Evolutionary conservation across 2,888 invertebrate genomes (phyloP).

Genomic region (Drosophila merina): DNA sequence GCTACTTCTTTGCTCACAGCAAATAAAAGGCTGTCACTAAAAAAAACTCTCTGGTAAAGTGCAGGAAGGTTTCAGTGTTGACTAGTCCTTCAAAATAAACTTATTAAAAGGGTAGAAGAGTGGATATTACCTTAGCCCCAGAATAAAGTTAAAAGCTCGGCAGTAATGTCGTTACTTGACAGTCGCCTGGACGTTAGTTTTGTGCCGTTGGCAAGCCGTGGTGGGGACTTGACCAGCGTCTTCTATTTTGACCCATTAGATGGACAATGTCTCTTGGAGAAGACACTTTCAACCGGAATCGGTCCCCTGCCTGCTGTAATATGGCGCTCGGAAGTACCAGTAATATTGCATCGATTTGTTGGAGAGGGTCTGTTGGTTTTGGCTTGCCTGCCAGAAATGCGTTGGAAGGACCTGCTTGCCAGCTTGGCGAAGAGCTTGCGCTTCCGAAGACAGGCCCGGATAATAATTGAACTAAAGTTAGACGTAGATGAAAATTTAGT

Average conservation of each 20-base stretch:
- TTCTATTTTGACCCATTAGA: constrained; percentile 54
- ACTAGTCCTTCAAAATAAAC: neutral
- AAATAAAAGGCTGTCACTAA: constrained; percentile 1
- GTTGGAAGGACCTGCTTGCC: constrained; percentile 37
- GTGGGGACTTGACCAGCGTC: constrained; percentile 34
- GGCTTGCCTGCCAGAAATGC: constrained; percentile 50
- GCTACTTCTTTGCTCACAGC: neutral
- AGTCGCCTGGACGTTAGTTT: neutral
- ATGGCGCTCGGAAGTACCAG: constrained; percentile 42
- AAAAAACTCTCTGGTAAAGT: neutral
- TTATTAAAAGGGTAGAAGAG: neutral
- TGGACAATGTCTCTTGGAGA: constrained; percentile 39
- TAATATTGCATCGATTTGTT: constrained; percentile 22
- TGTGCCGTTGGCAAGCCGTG: constrained; percentile 4
- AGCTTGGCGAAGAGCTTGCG: constrained; percentile 34
- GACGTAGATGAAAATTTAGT: constrained; percentile 15
- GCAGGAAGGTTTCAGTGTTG: neutral
- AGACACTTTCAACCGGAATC: constrained; percentile 5
- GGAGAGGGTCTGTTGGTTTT: constrained; percentile 45
- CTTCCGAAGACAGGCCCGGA: constrained; percentile 46
- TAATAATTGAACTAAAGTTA: constrained; percentile 53
- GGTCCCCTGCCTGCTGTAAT: constrained; percentile 40
- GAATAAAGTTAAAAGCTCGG: neutral
- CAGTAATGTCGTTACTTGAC: constrained; percentile 5
- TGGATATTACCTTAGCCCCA: neutral